Conservation (phyloP, 2,113 vertebrate species). For the Seriola dumerili region DNA sequence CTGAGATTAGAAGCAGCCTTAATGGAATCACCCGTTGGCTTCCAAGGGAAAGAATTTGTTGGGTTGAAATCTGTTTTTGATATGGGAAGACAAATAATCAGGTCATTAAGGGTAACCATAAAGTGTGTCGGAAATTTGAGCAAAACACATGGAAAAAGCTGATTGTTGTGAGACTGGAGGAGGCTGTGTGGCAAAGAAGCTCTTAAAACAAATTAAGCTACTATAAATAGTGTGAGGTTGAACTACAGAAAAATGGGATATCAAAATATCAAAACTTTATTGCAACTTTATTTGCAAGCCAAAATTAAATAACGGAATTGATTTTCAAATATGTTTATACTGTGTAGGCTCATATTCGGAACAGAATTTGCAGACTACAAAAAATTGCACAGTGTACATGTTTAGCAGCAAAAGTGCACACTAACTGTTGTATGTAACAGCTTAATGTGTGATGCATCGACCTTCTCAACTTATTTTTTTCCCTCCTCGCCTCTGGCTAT, state of each 20-base stretch:
- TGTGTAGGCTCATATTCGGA: background rate
- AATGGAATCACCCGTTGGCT: slow-evolving; percentile 68
- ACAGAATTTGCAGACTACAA: background rate
- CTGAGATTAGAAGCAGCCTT: slow-evolving; percentile 66
- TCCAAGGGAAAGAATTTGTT: slow-evolving; percentile 74
- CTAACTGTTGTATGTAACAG: background rate
- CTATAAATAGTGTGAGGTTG: slow-evolving; percentile 61
- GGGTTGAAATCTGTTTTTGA: slow-evolving; percentile 79
- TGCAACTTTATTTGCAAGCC: background rate
- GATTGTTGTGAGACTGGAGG: slow-evolving; percentile 60
- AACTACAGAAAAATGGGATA: slow-evolving; percentile 19
- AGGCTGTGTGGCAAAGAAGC: slow-evolving; percentile 50
- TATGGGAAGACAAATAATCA: slow-evolving; percentile 82
- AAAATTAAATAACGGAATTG: slow-evolving; percentile 9
- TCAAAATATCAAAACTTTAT: background rate
- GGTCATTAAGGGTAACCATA: slow-evolving; percentile 79
- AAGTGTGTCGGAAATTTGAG: slow-evolving; percentile 79
- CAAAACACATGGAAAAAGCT: slow-evolving; percentile 76
- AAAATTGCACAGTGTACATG: background rate
- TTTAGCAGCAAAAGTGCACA: background rate
- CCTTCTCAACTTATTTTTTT: background rate
- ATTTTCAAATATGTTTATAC: slow-evolving; percentile 3
- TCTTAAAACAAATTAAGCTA: slow-evolving; percentile 50
- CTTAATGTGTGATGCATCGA: background rate
- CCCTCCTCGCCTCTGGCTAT: background rate